Evolutionary conservation across 2,888 invertebrate species (phyloP).

Genomic region (Macrophya annulata): DNA sequence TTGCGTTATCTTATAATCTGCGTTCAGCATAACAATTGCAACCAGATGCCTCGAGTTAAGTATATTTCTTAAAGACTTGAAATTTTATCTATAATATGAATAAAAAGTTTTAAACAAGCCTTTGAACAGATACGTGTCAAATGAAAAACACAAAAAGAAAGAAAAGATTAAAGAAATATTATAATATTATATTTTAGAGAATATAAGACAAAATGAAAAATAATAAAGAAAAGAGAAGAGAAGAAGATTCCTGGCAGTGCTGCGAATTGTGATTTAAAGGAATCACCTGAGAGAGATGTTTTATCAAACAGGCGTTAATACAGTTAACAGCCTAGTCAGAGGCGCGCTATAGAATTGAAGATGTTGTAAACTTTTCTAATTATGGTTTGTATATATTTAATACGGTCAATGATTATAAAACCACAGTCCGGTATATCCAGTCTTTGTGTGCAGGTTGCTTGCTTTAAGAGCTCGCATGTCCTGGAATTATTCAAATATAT

Average conservation of each 20-base stretch:
- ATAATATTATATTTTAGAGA: background rate
- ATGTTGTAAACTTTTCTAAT: slow-evolving; percentile 41
- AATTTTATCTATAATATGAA: slow-evolving; percentile 9
- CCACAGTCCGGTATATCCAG: slow-evolving; percentile 51
- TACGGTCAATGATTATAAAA: slow-evolving; percentile 51
- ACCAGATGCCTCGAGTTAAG: slow-evolving; percentile 47
- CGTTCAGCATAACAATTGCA: slow-evolving; percentile 54
- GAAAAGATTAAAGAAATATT: background rate
- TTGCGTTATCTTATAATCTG: slow-evolving; percentile 58
- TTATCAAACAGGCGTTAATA: slow-evolving; percentile 2
- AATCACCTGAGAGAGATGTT: slow-evolving; percentile 10
- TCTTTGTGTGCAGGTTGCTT: slow-evolving; percentile 54
- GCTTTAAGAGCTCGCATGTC: slow-evolving; percentile 51
- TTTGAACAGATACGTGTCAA: background rate
- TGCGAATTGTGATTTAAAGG: slow-evolving; percentile 33
- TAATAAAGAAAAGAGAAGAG: slow-evolving; percentile 32
- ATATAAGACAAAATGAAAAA: background rate
- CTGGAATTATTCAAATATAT: slow-evolving; percentile 55
- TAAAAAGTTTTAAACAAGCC: background rate
- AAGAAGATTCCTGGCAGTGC: slow-evolving; percentile 44
- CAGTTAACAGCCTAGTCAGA: slow-evolving; percentile 10
- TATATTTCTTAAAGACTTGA: slow-evolving; percentile 5
- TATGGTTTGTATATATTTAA: slow-evolving; percentile 51
- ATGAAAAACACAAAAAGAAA: background rate
- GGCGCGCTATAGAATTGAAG: slow-evolving; percentile 48